Evolutionary conservation across 2,113 vertebrate species (phyloP), one percentile per base, ranked within the genome.

Genomic region (Psammodynastes pulverulentus): DNA sequence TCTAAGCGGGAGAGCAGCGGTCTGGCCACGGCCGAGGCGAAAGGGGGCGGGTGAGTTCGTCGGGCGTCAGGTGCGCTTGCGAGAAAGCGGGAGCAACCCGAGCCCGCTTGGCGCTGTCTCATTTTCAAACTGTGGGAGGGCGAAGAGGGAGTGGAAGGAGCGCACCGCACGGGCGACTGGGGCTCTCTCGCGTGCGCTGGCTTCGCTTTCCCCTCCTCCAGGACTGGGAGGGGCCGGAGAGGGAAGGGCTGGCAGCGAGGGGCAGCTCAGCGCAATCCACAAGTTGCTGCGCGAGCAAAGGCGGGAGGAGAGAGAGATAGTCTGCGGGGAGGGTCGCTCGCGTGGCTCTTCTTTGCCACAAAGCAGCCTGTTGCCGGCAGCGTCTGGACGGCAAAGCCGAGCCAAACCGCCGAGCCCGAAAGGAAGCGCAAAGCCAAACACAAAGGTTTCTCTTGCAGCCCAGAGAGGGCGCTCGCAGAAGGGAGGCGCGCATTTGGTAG

Each of bases 381-480:
- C 84, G 46, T 26, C 45, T 23, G 24, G 84, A 6, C 84, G 10
- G 45, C 43, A 2, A 29, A 86, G 45, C 24, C 1, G 46, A 46
- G 39, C n/a, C 26, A 17, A 17, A 6, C 5, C 67, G 56, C 24
- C 24, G 29, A 79, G 34, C 34, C 67, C 15, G 9, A 79, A 79
- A 39, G 72, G 34, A 79, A 34, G 67, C n/a, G n/a, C 67, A 72
- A 72, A 29, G 46, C 46, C 48, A 12, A 94, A 56, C 94, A 92
- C 85, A 21, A 48, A 49, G 90, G n/a, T 34, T 24, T 49, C 85
- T 29, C 24, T 9, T 86, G 48, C 24, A 46, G 26, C 19, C 91
- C 86, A 89, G 46, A 54, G 94, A 92, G 93, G 89, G 93, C 62
- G 92, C 92, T 92, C 52, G 86, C 17, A 23, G 90, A 88, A 89